phyloP scores from a whole-genome alignment of 2,888 invertebrate genomes.

The Carabus problematicus region DNA sequence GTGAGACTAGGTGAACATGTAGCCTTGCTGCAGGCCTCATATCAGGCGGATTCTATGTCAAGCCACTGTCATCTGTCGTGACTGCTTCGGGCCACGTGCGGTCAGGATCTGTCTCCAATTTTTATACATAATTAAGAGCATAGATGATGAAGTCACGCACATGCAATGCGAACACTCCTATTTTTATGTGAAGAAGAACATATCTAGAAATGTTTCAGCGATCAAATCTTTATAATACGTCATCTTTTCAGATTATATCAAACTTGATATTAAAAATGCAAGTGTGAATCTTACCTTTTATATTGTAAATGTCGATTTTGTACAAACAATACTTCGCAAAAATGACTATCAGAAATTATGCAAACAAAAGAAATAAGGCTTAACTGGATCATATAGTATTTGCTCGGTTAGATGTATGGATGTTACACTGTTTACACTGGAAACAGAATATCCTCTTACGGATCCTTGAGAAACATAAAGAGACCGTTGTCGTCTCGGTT shows the following conservation, averaged over 20 bases:
- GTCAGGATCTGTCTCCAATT: conserved; percentile 26
- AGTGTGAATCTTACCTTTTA: too few species aligned
- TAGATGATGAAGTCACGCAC: conserved; percentile 36
- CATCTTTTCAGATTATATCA: too few species aligned
- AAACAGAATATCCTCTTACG: background rate
- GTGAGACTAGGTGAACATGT: conserved; percentile 5
- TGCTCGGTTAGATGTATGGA: too few species aligned
- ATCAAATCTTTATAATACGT: background rate
- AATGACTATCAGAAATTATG: too few species aligned
- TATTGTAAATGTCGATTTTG: background rate
- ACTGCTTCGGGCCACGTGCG: conserved; percentile 16
- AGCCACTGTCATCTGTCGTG: conserved; percentile 33
- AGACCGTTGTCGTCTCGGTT: background rate
- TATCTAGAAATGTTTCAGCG: background rate
- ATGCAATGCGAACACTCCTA: background rate
- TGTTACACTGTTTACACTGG: too few species aligned
- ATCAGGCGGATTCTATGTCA: conserved; percentile 14
- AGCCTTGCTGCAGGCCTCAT: conserved; percentile 17
- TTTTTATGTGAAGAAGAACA: background rate
- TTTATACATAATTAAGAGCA: conserved; percentile 37
- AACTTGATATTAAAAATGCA: too few species aligned
- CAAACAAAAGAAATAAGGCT: too few species aligned
- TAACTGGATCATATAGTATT: too few species aligned
- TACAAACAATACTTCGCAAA: background rate
- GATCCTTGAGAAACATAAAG: conserved; percentile 1